Evolutionary conservation across 2,797 vertebrate species (phyloP).

Genomic region (Falco cherrug): DNA sequence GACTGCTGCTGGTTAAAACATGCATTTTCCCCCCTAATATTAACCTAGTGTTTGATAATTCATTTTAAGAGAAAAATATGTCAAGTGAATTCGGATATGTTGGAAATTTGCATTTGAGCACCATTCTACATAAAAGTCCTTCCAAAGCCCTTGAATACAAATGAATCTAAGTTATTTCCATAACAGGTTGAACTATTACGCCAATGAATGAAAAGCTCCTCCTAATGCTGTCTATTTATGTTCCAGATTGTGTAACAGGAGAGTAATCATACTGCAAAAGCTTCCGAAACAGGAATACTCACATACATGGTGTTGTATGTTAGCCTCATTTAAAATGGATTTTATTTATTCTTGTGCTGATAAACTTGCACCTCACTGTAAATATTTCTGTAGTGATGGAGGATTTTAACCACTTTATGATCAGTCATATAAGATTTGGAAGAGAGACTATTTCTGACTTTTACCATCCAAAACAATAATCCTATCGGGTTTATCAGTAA

Average conservation of each 20-base stretch:
- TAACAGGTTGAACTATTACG: conserved; percentile 2
- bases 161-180: conserved; percentile 45
- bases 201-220: conserved; percentile 35
- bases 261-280: conserved; percentile 27
- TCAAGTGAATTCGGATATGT: conserved; percentile 31
- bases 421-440: not conserved
- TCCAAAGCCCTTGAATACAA: conserved; percentile 61
- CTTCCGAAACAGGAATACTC: not conserved
- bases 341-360: not conserved
- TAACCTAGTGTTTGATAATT: conserved; percentile 25
- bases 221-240: conserved; percentile 48
- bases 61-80: conserved; percentile 52
- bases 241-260: conserved; percentile 24
- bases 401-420: conserved; percentile 17
- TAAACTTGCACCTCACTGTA: not conserved
- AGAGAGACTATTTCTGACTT: conserved; percentile 45
- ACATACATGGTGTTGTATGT: not conserved
- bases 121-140: conserved; percentile 37
- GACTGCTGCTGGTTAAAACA: conserved; percentile 7
- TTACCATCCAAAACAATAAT: conserved; percentile 45
- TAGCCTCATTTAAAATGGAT: conserved; percentile 2
- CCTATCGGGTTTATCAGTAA: conserved; percentile 11
- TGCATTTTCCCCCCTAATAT: not conserved
- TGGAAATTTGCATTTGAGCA: conserved; percentile 50
- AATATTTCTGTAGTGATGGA: not conserved